These are phyloP conservation scores for Caenorhabditis sp. DNA, from an alignment of 2,888 invertebrate species.

Conservation along the genomic window DNA sequence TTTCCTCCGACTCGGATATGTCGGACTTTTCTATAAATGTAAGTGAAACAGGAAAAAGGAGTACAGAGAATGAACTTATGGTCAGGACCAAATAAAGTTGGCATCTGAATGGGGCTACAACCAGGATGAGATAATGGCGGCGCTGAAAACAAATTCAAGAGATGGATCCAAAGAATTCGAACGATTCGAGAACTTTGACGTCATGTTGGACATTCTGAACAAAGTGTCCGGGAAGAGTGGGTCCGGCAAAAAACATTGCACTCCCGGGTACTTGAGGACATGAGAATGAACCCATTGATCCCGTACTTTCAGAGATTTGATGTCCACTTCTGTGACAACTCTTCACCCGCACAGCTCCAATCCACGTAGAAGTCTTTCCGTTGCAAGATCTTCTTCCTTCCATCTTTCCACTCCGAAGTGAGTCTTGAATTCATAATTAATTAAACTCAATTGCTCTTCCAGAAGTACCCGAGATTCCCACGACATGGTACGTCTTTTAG, in stretches of 20 bases:
- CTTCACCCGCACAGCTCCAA: constrained; percentile 29
- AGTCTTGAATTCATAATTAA: neutral
- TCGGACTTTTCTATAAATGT: constrained; percentile 34
- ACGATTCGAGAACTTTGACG: constrained; percentile 60
- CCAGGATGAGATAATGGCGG: constrained; percentile 54
- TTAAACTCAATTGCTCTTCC: neutral
- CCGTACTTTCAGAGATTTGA: constrained; percentile 44
- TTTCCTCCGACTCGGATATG: neutral
- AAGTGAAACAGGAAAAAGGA: constrained; percentile 8
- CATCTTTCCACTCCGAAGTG: constrained; percentile 50
- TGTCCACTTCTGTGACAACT: constrained; percentile 40
- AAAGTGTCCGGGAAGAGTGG: constrained; percentile 36
- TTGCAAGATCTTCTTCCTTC: constrained; percentile 43
- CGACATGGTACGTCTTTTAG: constrained; percentile 62
- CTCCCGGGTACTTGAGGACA: constrained; percentile 9
- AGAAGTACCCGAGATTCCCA: constrained; percentile 59
- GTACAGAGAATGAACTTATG: neutral
- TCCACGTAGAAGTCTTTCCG: constrained; percentile 38
- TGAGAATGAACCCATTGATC: neutral
- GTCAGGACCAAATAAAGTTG: constrained; percentile 53
- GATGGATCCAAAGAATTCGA: constrained; percentile 44
- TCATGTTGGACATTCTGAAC: constrained; percentile 62
- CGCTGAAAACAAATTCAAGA: constrained; percentile 43
- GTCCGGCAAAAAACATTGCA: constrained; percentile 5
- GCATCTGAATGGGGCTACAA: constrained; percentile 58